Evolutionary conservation across 2,888 invertebrate genomes (phyloP).

Genomic region (Catocala nupta): DNA sequence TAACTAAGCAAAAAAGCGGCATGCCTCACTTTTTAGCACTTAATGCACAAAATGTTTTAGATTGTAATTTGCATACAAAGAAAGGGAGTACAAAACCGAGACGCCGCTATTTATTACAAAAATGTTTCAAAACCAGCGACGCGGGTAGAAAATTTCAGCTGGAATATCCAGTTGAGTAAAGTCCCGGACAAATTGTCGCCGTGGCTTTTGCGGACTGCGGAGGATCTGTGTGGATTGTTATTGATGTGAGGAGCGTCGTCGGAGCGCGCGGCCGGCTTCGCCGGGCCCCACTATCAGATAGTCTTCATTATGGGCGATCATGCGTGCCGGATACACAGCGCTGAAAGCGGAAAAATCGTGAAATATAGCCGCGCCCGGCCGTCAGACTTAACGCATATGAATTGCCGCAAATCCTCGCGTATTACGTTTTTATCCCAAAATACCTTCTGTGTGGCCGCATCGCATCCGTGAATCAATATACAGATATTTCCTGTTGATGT

Average conservation of each 20-base stretch:
- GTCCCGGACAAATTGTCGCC: constrained; percentile 75
- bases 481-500: constrained; percentile 48
- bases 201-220: constrained; percentile 70
- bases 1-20: constrained; percentile 49
- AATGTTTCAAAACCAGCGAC: constrained; percentile 56
- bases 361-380: constrained; percentile 64
- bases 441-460: constrained; percentile 45
- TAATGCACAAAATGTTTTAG: constrained; percentile 53
- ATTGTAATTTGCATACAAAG: constrained; percentile 54
- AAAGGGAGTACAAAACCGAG: constrained; percentile 53
- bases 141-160: constrained; percentile 54
- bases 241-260: constrained; percentile 69
- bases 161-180: constrained; percentile 69
- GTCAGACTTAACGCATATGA: constrained; percentile 68
- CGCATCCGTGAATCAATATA: constrained; percentile 53
- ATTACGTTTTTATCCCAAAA: constrained; percentile 62
- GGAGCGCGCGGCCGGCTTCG: constrained; percentile 43
- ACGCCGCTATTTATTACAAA: constrained; percentile 56
- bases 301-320: constrained; percentile 79
- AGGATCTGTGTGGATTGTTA: constrained; percentile 78
- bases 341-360: constrained; percentile 70
- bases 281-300: constrained; percentile 65
- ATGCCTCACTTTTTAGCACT: constrained; percentile 47
- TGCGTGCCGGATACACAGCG: constrained; percentile 71
- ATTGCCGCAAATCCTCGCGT: constrained; percentile 64